These are phyloP conservation scores for Syndactyla subalaris DNA, from an alignment of 2,797 vertebrate genomes.

Conservation along the genomic window DNA sequence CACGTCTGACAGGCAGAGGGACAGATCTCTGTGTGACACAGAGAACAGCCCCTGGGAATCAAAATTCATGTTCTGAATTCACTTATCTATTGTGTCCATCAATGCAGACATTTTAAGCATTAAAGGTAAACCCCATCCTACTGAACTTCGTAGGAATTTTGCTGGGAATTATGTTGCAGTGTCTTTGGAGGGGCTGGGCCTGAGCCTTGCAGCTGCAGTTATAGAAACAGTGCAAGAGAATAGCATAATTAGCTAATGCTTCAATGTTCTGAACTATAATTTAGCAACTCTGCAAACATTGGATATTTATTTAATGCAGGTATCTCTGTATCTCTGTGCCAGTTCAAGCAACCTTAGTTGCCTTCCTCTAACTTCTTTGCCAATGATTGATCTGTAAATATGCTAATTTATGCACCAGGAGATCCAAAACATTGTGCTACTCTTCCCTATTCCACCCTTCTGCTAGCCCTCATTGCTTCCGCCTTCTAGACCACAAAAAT, in stretches of 20 bases:
- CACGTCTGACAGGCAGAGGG: not conserved
- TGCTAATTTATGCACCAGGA: not conserved
- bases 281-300: not conserved
- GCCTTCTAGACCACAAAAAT: not conserved
- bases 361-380: not conserved
- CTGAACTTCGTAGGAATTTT: not conserved
- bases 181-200: not conserved
- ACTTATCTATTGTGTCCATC: not conserved
- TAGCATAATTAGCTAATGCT: not conserved
- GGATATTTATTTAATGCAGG: not conserved
- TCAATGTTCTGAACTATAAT: not conserved
- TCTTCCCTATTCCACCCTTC: not conserved
- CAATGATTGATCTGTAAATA: not conserved
- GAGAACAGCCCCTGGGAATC: not conserved
- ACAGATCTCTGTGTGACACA: not conserved
- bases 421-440: accelerated
- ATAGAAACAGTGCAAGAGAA: not conserved
- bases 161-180: not conserved
- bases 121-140: not conserved
- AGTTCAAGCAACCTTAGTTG: not conserved
- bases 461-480: not conserved
- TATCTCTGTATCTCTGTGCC: not conserved
- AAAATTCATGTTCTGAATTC: not conserved
- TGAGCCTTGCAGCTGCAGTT: not conserved
- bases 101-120: not conserved